Conservation (phyloP, 2,888 invertebrate species). For the Diogma glabrata region DNA sequence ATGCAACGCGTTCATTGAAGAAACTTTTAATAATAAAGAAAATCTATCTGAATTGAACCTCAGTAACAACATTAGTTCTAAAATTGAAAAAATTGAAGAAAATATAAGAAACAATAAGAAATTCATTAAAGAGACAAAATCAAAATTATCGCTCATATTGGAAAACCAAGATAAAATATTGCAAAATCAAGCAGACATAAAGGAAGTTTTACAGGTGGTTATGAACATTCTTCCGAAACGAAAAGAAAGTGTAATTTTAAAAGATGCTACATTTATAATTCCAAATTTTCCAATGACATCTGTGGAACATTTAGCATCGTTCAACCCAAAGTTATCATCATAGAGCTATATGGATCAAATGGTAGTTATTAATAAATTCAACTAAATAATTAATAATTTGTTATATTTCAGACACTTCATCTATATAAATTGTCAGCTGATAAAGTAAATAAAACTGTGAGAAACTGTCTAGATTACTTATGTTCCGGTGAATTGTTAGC, state of each 20-base stretch:
- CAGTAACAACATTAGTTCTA: background rate
- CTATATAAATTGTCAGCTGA: constrained; percentile 3
- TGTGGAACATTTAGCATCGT: constrained; percentile 1
- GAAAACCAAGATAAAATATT: constrained; percentile 3
- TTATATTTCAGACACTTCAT: no score
- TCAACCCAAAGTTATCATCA: constrained; percentile 3
- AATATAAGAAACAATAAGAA: background rate
- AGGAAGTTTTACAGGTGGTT: constrained; percentile 2
- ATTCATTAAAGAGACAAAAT: background rate
- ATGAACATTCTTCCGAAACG: background rate
- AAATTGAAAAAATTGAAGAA: constrained; percentile 1
- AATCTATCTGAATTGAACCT: background rate
- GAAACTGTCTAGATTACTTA: constrained; percentile 2
- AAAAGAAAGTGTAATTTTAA: background rate
- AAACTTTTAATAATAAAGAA: background rate
- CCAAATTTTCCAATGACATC: background rate
- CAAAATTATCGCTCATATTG: background rate
- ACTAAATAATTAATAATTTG: no score
- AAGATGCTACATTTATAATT: background rate
- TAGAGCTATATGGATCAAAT: background rate
- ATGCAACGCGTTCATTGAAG: background rate
- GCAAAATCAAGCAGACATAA: background rate
- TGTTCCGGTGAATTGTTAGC: background rate
- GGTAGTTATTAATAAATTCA: background rate
- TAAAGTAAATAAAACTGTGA: background rate